phyloP scores from a whole-genome alignment of 2,888 invertebrate genomes.

The Lamellibrachia columna region DNA sequence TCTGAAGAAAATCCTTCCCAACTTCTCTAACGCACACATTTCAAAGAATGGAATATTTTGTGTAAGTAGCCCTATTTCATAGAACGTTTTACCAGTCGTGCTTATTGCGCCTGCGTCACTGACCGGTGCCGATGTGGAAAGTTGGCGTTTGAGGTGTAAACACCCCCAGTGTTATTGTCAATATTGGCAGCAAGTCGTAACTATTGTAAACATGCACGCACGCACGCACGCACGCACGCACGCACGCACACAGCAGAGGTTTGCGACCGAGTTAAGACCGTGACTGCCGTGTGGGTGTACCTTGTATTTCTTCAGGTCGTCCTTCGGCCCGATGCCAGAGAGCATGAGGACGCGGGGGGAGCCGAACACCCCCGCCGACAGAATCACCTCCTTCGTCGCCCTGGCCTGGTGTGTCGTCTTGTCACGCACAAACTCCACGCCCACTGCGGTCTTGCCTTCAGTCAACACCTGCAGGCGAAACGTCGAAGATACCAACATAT shows the following conservation, averaged over 20 bases:
- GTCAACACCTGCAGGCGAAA: conserved; percentile 47
- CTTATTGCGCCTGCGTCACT: no score
- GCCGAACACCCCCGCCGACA: conserved; percentile 63
- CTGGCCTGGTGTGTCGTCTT: conserved; percentile 48
- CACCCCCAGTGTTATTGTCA: no score
- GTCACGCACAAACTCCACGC: conserved; percentile 55
- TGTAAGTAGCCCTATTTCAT: no score
- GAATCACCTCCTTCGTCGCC: conserved; percentile 56
- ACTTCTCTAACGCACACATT: no score
- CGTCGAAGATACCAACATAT: neutral
- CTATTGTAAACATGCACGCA: neutral
- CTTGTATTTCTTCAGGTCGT: conserved; percentile 57
- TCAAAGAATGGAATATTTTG: no score
- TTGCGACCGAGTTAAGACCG: neutral
- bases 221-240: neutral
- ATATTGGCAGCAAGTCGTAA: no score
- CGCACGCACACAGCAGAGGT: neutral
- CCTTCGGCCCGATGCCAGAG: conserved; percentile 63
- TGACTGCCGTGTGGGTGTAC: conserved; percentile 42
- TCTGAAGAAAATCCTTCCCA: no score
- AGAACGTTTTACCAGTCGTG: no score
- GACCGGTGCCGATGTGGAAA: no score
- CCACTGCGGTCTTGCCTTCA: conserved; percentile 52
- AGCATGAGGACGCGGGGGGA: conserved; percentile 63
- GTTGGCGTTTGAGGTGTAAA: no score